A percentile compares a stretch with the other conserved stretches of the same genome.
These are phyloP conservation scores for Anoplophora glabripennis DNA, from an alignment of 1,140 invertebrate species.

Conservation along the genomic window DNA sequence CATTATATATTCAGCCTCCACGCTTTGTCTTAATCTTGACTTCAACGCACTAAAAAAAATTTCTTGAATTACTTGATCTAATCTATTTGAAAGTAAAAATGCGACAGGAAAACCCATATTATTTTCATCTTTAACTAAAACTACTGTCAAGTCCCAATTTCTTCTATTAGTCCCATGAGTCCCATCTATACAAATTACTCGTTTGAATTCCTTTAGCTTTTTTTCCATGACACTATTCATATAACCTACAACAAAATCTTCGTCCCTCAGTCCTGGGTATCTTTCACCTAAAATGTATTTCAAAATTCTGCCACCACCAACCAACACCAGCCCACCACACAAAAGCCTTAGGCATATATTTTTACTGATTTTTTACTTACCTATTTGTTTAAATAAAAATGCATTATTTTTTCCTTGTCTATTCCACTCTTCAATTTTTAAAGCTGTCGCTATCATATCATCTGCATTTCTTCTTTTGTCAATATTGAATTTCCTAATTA, in stretches of 20 bases:
- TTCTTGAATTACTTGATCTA: slow-evolving; percentile 20
- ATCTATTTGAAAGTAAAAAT: slow-evolving; percentile 23
- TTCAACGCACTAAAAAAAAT: slow-evolving; percentile 17
- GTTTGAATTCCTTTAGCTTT: slow-evolving; percentile 14
- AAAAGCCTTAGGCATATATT: no score
- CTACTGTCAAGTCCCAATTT: slow-evolving; percentile 17
- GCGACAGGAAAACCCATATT: slow-evolving; percentile 21
- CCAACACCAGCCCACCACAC: neutral
- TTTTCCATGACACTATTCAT: slow-evolving; percentile 22
- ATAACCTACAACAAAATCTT: slow-evolving; percentile 22
- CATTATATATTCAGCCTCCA: slow-evolving; percentile 20
- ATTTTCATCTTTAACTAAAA: slow-evolving; percentile 20
- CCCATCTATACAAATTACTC: slow-evolving; percentile 23
- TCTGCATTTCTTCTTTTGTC: slow-evolving; percentile 16
- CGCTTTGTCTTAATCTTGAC: slow-evolving; percentile 5
- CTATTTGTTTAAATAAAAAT: slow-evolving; percentile 17
- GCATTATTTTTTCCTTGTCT: slow-evolving; percentile 18
- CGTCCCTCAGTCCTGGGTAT: slow-evolving; percentile 6
- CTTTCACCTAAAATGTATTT: slow-evolving; percentile 10
- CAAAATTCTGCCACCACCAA: neutral
- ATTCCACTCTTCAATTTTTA: slow-evolving; percentile 19
- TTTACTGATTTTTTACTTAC: neutral
- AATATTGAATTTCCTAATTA: slow-evolving; percentile 14
- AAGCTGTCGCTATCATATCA: slow-evolving; percentile 10
- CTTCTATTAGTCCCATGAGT: slow-evolving; percentile 23